Conservation (phyloP, 2,888 invertebrate genomes). For the Cataglyphis cursor region DNA sequence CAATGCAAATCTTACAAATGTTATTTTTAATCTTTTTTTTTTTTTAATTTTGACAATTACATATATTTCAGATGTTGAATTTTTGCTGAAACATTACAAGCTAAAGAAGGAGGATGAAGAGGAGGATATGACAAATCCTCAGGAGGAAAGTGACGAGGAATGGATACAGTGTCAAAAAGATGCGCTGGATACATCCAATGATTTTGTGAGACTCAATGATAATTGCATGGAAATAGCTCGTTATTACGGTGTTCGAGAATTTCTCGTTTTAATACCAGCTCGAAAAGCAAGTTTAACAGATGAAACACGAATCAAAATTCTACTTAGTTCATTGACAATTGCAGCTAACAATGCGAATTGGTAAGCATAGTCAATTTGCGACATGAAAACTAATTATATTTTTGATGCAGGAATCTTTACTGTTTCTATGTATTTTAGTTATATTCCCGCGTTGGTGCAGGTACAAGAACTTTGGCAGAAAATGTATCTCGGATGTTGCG, state of each 20-base stretch:
- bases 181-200: conserved; percentile 88
- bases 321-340: conserved; percentile 93
- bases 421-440: conserved; percentile 85
- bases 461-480: conserved; percentile 94
- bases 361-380: conserved; percentile 83
- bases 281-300: conserved; percentile 88
- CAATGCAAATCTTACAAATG: background rate
- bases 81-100: conserved; percentile 83
- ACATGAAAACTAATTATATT: conserved; percentile 3
- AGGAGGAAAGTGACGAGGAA: conserved; percentile 78
- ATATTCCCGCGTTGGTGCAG: conserved; percentile 95
- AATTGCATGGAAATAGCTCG: conserved; percentile 88
- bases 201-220: conserved; percentile 88
- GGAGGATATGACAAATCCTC: conserved; percentile 70
- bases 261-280: conserved; percentile 92
- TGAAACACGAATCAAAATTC: conserved; percentile 92
- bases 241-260: conserved; percentile 95
- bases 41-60: background rate
- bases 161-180: conserved; percentile 87
- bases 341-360: conserved; percentile 94
- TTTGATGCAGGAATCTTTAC: conserved; percentile 21
- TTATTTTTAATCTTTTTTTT: background rate
- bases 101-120: conserved; percentile 77
- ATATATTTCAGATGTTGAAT: conserved; percentile 82
- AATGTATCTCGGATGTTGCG: conserved; percentile 93